Conservation (phyloP, 2,888 invertebrate genomes). For the Lithosia quadra region DNA sequence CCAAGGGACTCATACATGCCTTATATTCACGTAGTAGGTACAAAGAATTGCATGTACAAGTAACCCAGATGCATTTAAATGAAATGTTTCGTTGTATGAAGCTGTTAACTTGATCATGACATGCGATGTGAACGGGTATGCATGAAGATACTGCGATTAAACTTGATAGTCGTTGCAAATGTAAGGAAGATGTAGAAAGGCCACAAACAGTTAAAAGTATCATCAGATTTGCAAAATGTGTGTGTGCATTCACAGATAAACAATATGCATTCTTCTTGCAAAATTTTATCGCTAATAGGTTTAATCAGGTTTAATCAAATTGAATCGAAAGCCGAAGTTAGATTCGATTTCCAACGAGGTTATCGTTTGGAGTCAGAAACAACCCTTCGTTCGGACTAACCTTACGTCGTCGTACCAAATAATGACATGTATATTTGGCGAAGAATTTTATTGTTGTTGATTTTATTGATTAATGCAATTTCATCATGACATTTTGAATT, state of each 20-base stretch:
- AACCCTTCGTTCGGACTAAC: too few species aligned
- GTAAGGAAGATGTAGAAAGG: background rate
- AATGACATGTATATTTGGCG: too few species aligned
- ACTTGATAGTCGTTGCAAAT: background rate
- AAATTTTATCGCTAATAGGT: too few species aligned
- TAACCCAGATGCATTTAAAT: constrained; percentile 38
- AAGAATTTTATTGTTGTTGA: too few species aligned
- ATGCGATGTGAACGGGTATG: constrained; percentile 1
- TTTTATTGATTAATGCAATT: too few species aligned
- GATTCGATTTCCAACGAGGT: too few species aligned
- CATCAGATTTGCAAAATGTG: background rate
- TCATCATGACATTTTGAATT: background rate
- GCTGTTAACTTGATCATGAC: constrained; percentile 12
- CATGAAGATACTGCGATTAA: background rate
- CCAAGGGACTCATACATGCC: constrained; percentile 11
- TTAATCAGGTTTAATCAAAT: too few species aligned
- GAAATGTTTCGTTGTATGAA: constrained; percentile 21
- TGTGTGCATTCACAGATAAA: too few species aligned
- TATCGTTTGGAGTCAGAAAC: too few species aligned
- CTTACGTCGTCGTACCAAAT: too few species aligned
- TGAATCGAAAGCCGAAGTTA: too few species aligned
- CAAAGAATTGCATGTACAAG: constrained; percentile 14
- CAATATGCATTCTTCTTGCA: too few species aligned
- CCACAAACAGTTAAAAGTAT: background rate
- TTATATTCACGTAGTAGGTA: background rate